phyloP scores from a whole-genome alignment of 2,113 vertebrate species.

The Nestor notabilis region DNA sequence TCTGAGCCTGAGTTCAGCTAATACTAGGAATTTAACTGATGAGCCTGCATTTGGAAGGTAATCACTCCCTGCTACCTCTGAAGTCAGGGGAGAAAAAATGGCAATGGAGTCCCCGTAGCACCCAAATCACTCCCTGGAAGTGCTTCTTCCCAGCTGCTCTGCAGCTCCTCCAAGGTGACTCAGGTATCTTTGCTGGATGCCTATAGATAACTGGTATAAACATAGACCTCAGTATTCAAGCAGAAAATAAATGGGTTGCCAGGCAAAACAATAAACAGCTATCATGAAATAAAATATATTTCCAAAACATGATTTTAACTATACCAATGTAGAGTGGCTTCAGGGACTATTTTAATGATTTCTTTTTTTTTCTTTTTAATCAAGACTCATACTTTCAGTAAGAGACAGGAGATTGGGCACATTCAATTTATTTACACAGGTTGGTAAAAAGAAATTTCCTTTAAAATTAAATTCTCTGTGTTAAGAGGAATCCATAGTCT shows the following conservation, averaged over 20 bases:
- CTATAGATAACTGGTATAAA: not conserved
- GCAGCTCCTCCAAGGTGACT: not conserved
- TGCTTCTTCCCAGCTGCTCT: not conserved
- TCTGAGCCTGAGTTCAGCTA: not conserved
- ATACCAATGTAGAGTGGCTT: not conserved
- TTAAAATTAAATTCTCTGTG: constrained; percentile 5
- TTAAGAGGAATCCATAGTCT: not conserved
- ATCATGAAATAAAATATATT: not conserved
- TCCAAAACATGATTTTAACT: not conserved
- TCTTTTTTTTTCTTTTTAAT: not conserved
- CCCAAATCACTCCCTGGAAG: not conserved
- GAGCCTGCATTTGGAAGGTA: not conserved
- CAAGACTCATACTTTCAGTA: not conserved
- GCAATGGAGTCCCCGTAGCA: not conserved
- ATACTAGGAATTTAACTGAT: not conserved
- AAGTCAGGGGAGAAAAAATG: not conserved
- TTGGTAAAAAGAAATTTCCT: not conserved
- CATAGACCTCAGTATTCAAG: not conserved
- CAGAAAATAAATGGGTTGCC: not conserved
- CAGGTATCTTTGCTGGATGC: not conserved
- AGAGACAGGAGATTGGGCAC: not conserved
- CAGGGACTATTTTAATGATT: not conserved
- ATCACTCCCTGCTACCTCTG: not conserved
- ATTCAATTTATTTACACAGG: not conserved
- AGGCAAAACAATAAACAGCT: not conserved